phyloP scores from a whole-genome alignment of 2,113 vertebrate genomes.

The Atherinomorus stipes region DNA sequence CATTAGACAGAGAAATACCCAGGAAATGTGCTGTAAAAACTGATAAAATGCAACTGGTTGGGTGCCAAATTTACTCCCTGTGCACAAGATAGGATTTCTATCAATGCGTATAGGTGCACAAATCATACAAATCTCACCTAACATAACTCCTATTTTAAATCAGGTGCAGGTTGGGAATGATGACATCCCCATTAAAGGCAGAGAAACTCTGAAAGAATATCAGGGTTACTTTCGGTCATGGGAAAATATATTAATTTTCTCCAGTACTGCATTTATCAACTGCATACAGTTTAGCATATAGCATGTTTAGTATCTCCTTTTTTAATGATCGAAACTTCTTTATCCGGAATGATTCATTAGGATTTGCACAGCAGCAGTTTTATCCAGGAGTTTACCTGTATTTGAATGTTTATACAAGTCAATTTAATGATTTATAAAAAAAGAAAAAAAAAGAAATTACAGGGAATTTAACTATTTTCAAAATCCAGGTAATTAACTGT shows the following conservation, averaged over 20 bases:
- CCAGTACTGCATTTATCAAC: background rate
- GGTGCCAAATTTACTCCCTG: conserved; percentile 7
- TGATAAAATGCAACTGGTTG: conserved; percentile 20
- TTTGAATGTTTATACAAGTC: background rate
- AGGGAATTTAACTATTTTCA: too few relatives aligned
- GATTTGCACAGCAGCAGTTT: background rate
- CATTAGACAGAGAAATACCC: conserved; percentile 21
- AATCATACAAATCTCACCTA: background rate
- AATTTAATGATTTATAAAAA: too few relatives aligned
- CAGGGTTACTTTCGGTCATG: background rate
- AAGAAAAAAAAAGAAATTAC: too few relatives aligned
- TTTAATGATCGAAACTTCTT: too few relatives aligned
- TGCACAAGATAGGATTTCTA: conserved; percentile 34
- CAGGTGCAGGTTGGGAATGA: background rate
- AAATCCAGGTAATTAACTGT: too few relatives aligned
- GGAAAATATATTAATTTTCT: background rate
- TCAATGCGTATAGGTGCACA: conserved; percentile 7
- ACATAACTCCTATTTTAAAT: conserved; percentile 6
- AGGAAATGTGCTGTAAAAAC: conserved; percentile 10
- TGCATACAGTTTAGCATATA: background rate
- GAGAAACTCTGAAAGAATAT: background rate
- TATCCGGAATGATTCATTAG: too few relatives aligned
- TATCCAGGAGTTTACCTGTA: background rate
- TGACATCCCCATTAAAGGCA: conserved; percentile 4
- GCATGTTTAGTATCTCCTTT: background rate